Base-by-base conservation (phyloP, 2,888 invertebrate species). In the Cosmorhoe ocellata region DNA sequence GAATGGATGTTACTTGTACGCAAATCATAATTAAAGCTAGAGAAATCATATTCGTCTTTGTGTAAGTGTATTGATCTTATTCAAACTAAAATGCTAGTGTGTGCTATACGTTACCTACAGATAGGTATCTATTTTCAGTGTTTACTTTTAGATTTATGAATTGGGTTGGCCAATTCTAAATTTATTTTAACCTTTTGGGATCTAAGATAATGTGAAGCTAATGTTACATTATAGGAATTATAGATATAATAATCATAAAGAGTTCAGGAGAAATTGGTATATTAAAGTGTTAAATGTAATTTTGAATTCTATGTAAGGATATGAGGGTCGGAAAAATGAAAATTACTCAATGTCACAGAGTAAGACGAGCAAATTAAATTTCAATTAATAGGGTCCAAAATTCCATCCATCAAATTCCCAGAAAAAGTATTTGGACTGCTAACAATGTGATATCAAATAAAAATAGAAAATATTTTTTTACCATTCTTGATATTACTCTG, bases 371-470 rank as follows among this genome's bases (percentile, higher is more conserved):
- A 69, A 75, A 64, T 75, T 73, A 78, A 56, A 79, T 72, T 74
- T 74, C 70, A 79, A 81, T 74, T 77, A 79, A 83, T 84, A 83
- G 89, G 88, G 89, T 88, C 89, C 88, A 90, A 89, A 78, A 66
- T 80, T 88, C 88, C 89, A 88, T 89, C 89, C 87, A 87, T 76
- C 74, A 45, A 54, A 48, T 69, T 74, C 76, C 70, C 79, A 79
- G 79, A 78, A 75, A 70, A 73, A 69, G 73, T 74, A 68, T 74
- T 81, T 84, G 86, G 85, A 84, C 84, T 82, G 78, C 76, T 73
- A 74, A 58, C 59, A 79, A 76, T 84, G 83, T 85, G 85, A 84
- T 85, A 71, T 78, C 74, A 72, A 71, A 71, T 74, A 67, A 77
- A 77, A 79, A 71, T 76, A 54, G 18, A 18, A 18, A 78, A 70